Evolutionary conservation across 2,888 invertebrate genomes (phyloP), one percentile per base, ranked within the genome.

Genomic region (Apoderus coryli): DNA sequence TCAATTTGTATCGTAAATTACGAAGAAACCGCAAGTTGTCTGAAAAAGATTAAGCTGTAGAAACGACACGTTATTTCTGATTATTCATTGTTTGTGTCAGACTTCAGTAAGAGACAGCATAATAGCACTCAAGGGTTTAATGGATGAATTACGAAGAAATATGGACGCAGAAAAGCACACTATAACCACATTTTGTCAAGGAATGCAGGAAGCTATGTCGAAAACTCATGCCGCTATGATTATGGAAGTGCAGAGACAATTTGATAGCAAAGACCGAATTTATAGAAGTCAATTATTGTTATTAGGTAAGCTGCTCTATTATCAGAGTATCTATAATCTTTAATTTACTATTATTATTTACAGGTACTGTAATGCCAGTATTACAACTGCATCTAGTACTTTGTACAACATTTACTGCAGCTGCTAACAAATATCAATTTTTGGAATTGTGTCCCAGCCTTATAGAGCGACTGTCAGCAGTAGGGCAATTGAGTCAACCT

Each of bases 361-460:
- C 69, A 44, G 69, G 71, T 15, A 67, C 69, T 23, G 69, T 75
- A 6, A 60, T 76, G 50, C 76, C 76, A 2, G 72, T 76, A 11
- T 61, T 79, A 13, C 75, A 76, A 46, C 64, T 74, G 36, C 77
- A 78, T 46, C 59, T 78, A 14, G 67, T 77, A 44, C 60, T 76
- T 32, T 74, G 76, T 50, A 72, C 76, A 32, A 72, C 74, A 4
- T 76, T 80, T 52, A 72, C 72, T 19, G 69, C 71, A 32, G 69
- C 74, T 6, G 76, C 78, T 3, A 76, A 73, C 43, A 76, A 76
- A 50, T 74, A 75, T 48, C 78, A 80, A 50, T 77, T 79, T 52
- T 62, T 80, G 27, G 76, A 76, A 47, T 55, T 76, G 33, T 73
- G 70, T 11, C 73, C 72, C 46, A 68, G 68, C 3, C 61, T 77